phyloP scores from a whole-genome alignment of 2,797 vertebrate genomes.

The Coregonus suidteri region DNA sequence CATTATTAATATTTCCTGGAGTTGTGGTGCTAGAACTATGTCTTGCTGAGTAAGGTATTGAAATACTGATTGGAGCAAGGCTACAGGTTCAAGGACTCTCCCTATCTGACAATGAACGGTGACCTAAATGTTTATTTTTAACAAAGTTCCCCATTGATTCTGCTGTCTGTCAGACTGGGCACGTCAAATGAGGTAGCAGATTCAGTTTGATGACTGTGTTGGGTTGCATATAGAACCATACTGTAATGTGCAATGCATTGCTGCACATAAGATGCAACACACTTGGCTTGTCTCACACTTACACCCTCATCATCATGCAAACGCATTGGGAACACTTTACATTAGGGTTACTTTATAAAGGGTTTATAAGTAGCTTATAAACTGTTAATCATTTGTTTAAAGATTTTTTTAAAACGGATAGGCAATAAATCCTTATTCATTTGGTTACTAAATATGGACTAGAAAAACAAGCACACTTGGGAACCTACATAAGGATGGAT shows the following conservation, averaged over 20 bases:
- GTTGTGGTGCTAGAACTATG: background rate
- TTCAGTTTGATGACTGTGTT: background rate
- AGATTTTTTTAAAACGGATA: background rate
- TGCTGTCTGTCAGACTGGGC: background rate
- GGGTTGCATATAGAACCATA: background rate
- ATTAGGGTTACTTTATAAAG: too few species aligned
- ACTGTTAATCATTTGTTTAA: background rate
- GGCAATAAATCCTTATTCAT: background rate
- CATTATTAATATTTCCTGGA: too few species aligned
- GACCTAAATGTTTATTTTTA: constrained; percentile 2
- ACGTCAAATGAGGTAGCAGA: background rate
- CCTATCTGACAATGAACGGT: background rate
- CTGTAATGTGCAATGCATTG: background rate
- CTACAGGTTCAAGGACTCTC: background rate
- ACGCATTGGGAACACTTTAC: too few species aligned
- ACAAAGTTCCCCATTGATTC: background rate
- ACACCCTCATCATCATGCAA: too few species aligned
- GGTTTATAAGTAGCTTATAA: too few species aligned
- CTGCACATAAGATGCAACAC: background rate
- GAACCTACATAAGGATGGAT: background rate
- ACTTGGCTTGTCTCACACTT: too few species aligned
- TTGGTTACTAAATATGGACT: background rate
- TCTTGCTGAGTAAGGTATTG: constrained; percentile 9
- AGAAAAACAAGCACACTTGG: background rate
- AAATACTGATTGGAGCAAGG: background rate